Conservation (phyloP, 2,797 vertebrate species). For the Chelonia mydas region DNA sequence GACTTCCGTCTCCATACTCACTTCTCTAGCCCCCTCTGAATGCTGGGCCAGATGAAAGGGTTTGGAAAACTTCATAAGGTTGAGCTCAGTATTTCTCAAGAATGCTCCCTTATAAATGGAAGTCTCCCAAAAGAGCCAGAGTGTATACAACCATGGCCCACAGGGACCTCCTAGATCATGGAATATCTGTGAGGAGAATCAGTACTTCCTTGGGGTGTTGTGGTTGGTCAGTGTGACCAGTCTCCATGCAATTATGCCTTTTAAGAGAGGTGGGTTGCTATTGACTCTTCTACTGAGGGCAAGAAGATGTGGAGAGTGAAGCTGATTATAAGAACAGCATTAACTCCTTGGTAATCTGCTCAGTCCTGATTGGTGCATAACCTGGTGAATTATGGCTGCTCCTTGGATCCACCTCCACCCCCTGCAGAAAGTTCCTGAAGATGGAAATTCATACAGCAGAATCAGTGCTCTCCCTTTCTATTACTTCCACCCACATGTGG, state of each 20-base stretch:
- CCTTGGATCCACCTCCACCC: background rate
- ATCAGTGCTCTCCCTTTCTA: rapidly evolving
- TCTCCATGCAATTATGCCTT: rapidly evolving
- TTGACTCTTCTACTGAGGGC: background rate
- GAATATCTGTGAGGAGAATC: background rate
- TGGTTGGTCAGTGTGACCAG: background rate
- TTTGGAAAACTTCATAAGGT: background rate
- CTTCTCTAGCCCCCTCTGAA: background rate
- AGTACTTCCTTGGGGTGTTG: background rate
- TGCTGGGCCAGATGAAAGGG: background rate
- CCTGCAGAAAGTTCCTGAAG: background rate
- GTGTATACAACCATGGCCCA: background rate
- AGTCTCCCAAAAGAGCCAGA: background rate
- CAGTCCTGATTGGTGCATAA: background rate
- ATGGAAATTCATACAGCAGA: background rate
- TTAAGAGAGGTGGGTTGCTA: background rate
- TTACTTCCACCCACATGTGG: background rate
- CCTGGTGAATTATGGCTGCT: background rate
- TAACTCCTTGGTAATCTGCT: background rate
- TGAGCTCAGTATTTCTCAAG: background rate
- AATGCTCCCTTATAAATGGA: background rate
- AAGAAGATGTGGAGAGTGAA: background rate
- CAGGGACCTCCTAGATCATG: background rate
- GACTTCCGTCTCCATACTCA: background rate
- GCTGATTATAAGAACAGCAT: background rate